phyloP scores from a whole-genome alignment of 2,888 invertebrate genomes.

The Anaspis maculata region DNA sequence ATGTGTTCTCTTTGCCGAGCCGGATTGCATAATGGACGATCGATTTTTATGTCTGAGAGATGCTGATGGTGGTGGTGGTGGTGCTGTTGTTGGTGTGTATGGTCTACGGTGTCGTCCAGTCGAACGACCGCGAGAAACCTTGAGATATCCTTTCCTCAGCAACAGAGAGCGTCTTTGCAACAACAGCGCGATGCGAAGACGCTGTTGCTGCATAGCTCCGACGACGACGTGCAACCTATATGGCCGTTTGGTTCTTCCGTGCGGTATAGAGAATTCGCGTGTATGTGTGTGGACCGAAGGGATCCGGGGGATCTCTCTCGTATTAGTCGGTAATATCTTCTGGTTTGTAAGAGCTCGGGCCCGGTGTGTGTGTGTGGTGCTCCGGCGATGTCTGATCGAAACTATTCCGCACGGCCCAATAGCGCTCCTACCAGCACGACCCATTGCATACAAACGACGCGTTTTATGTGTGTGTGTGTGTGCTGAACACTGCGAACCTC shows the following conservation, averaged over 20 bases:
- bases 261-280: no score
- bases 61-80: neutral
- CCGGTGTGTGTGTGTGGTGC: slow-evolving; percentile 24
- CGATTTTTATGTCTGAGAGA: slow-evolving; percentile 7
- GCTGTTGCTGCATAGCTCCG: no score
- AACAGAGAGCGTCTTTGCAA: neutral
- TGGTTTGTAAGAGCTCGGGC: slow-evolving; percentile 19
- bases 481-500: neutral
- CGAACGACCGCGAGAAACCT: slow-evolving; percentile 6
- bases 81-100: slow-evolving; percentile 8
- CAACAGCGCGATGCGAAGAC: neutral
- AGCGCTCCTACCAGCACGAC: slow-evolving; percentile 23
- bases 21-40: slow-evolving; percentile 16
- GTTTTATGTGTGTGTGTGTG: slow-evolving; percentile 19
- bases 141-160: slow-evolving; percentile 1
- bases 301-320: no score
- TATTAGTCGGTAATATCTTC: slow-evolving; percentile 24
- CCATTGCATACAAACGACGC: slow-evolving; percentile 30
- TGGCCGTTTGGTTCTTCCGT: no score
- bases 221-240: no score
- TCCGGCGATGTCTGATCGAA: slow-evolving; percentile 28
- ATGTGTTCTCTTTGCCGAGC: slow-evolving; percentile 15
- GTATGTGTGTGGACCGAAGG: no score
- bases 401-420: slow-evolving; percentile 29
- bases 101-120: slow-evolving; percentile 4